Conservation (phyloP, 2,797 vertebrate species). For the Anisognathus igniventris region DNA sequence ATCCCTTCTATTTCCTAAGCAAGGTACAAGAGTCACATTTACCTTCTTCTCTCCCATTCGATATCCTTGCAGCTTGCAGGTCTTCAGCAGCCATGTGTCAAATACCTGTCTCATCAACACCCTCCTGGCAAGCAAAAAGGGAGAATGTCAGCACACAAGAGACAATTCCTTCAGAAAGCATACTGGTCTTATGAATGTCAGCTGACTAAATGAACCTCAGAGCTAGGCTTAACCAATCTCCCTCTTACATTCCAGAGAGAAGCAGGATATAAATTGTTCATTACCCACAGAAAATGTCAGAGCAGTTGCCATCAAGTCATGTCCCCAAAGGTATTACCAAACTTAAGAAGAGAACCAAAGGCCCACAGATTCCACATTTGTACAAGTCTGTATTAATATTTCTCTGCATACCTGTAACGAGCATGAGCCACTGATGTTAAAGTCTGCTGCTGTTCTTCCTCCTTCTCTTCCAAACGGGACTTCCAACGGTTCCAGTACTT, state of each 20-base stretch:
- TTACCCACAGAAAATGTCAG: background rate
- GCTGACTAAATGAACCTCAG: background rate
- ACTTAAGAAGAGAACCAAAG: background rate
- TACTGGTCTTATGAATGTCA: background rate
- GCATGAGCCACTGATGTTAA: slow-evolving; percentile 61
- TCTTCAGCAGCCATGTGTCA: slow-evolving; percentile 78
- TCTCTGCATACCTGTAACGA: slow-evolving; percentile 74
- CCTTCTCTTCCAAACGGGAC: slow-evolving; percentile 76
- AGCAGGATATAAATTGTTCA: background rate
- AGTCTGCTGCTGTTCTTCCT: slow-evolving; percentile 73
- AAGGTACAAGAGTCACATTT: background rate
- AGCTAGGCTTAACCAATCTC: background rate
- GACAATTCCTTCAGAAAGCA: background rate
- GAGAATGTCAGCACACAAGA: background rate
- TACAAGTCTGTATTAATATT: background rate
- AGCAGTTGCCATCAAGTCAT: background rate
- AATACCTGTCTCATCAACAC: slow-evolving; percentile 71
- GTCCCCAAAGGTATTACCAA: background rate
- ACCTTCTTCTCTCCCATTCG: slow-evolving; percentile 79
- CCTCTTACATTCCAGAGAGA: background rate
- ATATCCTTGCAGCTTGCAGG: slow-evolving; percentile 71
- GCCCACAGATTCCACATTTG: background rate
- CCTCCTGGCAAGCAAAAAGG: slow-evolving; percentile 53
- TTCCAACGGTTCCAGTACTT: slow-evolving; percentile 84
- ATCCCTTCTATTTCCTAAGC: background rate